These are phyloP conservation scores for Leptinotarsa haldemani DNA, from an alignment of 2,888 invertebrate genomes.

Conservation along the genomic window DNA sequence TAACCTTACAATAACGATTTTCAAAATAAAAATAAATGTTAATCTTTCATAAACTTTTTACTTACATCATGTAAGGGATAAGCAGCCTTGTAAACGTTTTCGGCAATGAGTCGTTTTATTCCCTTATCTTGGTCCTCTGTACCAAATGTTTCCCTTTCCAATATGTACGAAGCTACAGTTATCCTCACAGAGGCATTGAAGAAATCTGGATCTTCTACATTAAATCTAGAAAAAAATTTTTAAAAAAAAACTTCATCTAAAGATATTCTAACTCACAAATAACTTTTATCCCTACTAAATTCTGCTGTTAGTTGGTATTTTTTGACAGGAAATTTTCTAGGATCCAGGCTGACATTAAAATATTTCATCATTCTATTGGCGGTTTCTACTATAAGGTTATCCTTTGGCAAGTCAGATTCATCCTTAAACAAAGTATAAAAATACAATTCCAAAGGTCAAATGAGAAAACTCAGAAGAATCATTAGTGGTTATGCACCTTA, in stretches of 20 bases:
- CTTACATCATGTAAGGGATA: slow-evolving; percentile 83
- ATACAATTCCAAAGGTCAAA: not conserved
- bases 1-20: not conserved
- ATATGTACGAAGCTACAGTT: slow-evolving; percentile 79
- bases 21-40: not conserved
- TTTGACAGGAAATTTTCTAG: slow-evolving; percentile 71
- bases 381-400: slow-evolving; percentile 49
- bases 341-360: slow-evolving; percentile 70
- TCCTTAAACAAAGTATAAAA: slow-evolving; percentile 45
- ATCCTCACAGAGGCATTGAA: slow-evolving; percentile 76
- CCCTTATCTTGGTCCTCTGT: slow-evolving; percentile 72
- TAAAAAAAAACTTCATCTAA: slow-evolving; percentile 2
- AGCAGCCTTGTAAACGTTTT: slow-evolving; percentile 76
- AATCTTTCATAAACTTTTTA: slow-evolving; percentile 38
- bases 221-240: slow-evolving; percentile 68
- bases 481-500: too few relatives aligned
- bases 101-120: slow-evolving; percentile 74
- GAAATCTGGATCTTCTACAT: slow-evolving; percentile 74
- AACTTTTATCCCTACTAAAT: slow-evolving; percentile 77
- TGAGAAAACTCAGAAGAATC: not conserved
- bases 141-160: slow-evolving; percentile 77
- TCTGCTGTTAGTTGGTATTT: slow-evolving; percentile 75
- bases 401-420: slow-evolving; percentile 46
- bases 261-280: slow-evolving; percentile 71
- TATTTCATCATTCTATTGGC: slow-evolving; percentile 67